Percentiles rank a stretch among this genome's conserved stretches.
These are phyloP conservation scores for Zelostemma sp. DNA, from an alignment of 1,140 invertebrate species.

Conservation along the genomic window DNA sequence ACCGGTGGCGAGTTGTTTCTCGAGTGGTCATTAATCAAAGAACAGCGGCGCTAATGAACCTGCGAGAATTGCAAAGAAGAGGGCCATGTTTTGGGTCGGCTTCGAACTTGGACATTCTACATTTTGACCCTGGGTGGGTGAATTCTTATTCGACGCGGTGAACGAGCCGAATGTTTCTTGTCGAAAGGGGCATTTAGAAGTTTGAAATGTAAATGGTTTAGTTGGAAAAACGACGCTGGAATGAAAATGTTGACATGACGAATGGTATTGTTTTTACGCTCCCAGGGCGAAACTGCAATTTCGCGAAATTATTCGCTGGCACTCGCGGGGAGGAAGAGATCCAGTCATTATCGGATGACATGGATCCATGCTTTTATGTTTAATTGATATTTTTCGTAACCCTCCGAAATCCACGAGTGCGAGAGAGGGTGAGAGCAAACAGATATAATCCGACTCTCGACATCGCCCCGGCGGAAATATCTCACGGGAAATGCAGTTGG, in stretches of 20 bases:
- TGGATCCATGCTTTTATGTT: slow-evolving; percentile 60
- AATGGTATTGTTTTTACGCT: neutral
- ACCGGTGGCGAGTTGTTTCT: slow-evolving; percentile 59
- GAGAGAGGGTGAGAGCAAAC: slow-evolving; percentile 47
- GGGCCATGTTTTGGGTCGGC: slow-evolving; percentile 17
- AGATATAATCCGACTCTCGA: slow-evolving; percentile 62
- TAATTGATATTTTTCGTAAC: slow-evolving; percentile 67
- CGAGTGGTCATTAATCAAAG: slow-evolving; percentile 66
- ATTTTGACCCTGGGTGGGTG: no score
- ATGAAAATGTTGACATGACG: no score
- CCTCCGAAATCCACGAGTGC: slow-evolving; percentile 55
- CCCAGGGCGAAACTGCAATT: slow-evolving; percentile 4
- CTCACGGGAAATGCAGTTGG: slow-evolving; percentile 55
- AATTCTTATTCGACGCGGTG: no score
- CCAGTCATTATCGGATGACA: slow-evolving; percentile 63
- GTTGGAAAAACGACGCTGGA: no score
- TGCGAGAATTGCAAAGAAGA: slow-evolving; percentile 49
- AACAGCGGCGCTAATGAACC: slow-evolving; percentile 67
- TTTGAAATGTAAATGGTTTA: no score
- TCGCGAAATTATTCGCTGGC: slow-evolving; percentile 42
- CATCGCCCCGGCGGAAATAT: slow-evolving; percentile 65
- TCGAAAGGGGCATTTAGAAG: no score
- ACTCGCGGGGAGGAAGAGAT: slow-evolving; percentile 50
- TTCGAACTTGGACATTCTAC: neutral
- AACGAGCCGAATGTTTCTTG: no score